Conservation (phyloP, 2,888 invertebrate species). For the Cheilosia variabilis region DNA sequence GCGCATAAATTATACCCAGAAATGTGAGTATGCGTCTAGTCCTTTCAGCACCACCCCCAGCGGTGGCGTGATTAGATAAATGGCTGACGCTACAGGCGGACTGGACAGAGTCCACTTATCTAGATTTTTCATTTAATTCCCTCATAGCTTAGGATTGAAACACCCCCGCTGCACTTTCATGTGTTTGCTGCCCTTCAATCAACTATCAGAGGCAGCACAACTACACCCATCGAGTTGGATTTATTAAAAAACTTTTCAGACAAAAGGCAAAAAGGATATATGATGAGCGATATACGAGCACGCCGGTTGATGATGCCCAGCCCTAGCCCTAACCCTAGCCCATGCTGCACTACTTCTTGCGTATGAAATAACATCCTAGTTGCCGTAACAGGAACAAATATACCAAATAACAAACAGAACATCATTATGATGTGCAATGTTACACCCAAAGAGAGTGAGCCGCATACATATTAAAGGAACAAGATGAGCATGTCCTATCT, state of each 20-base stretch:
- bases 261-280: slow-evolving; percentile 57
- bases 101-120: no score
- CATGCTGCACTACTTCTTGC: neutral
- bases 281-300: slow-evolving; percentile 27
- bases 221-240: slow-evolving; percentile 57
- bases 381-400: slow-evolving; percentile 60
- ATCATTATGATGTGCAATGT: slow-evolving; percentile 67
- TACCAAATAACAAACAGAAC: slow-evolving; percentile 64
- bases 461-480: neutral
- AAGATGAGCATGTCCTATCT: slow-evolving; percentile 49
- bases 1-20: no score
- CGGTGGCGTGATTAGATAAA: no score
- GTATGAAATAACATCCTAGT: slow-evolving; percentile 67
- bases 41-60: no score
- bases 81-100: no score
- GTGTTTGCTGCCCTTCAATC: slow-evolving; percentile 42
- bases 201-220: slow-evolving; percentile 41
- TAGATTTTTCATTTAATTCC: neutral
- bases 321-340: no score
- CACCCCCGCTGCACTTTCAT: neutral
- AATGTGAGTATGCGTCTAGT: no score
- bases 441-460: slow-evolving; percentile 39
- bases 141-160: slow-evolving; percentile 4
- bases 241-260: slow-evolving; percentile 74
- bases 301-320: neutral